Conservation (phyloP, 2,797 vertebrate species). For the Leontopithecus rosalia region DNA sequence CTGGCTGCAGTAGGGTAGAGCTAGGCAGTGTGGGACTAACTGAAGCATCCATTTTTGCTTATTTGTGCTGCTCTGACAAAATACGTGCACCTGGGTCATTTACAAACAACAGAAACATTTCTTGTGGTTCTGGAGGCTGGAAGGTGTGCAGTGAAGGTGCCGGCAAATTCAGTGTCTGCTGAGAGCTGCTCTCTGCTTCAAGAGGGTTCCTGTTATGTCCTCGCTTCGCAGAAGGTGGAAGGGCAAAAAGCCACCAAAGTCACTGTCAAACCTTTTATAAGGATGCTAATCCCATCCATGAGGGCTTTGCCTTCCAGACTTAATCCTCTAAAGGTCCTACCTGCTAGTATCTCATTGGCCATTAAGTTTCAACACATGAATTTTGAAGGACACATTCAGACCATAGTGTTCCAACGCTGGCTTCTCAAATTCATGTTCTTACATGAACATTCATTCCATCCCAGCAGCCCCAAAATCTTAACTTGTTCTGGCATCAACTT, state of each 20-base stretch:
- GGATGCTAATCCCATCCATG: neutral
- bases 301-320: neutral
- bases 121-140: neutral
- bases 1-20: neutral
- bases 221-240: neutral
- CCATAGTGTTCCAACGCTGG: too few relatives aligned
- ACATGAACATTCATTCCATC: too few relatives aligned
- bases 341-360: neutral
- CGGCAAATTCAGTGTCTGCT: neutral
- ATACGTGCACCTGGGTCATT: neutral
- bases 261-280: neutral
- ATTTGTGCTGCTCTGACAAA: neutral
- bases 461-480: too few relatives aligned
- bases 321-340: neutral
- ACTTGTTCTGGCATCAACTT: too few relatives aligned
- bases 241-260: neutral
- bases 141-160: neutral
- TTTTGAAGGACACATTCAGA: too few relatives aligned
- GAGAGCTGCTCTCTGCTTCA: neutral
- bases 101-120: neutral
- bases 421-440: too few relatives aligned
- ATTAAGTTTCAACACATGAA: neutral
- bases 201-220: neutral
- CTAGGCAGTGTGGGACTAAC: neutral
- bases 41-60: neutral